A percentile compares a stretch with the other conserved stretches of the same genome.
Evolutionary conservation across 2,797 vertebrate genomes (phyloP).

Genomic region (Gouania willdenowi): DNA sequence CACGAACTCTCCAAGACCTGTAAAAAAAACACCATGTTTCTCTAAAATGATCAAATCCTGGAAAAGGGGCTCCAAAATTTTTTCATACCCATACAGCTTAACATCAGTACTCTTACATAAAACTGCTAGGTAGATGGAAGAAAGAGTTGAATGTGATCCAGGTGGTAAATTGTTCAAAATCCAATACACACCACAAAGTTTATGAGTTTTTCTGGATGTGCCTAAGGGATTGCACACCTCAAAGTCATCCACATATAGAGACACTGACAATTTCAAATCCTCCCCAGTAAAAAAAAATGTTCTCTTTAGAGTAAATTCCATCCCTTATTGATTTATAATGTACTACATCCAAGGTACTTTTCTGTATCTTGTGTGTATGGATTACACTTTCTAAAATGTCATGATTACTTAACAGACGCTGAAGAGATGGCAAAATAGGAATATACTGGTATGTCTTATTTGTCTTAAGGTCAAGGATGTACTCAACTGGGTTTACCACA

Average conservation of each 20-base stretch:
- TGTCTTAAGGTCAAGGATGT: background rate
- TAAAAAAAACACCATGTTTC: background rate
- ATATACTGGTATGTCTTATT: background rate
- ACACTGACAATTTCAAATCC: background rate
- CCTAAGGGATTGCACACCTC: background rate
- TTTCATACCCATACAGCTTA: background rate
- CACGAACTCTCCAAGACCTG: background rate
- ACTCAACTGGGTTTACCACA: background rate
- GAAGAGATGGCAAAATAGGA: background rate
- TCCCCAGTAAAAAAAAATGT: background rate
- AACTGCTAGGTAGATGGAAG: background rate
- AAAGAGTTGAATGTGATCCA: constrained; percentile 4
- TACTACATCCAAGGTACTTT: background rate
- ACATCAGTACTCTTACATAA: constrained; percentile 3
- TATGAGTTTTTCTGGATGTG: background rate
- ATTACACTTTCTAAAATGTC: no score
- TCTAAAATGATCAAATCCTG: background rate
- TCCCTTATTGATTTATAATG: background rate
- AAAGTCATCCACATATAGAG: no score
- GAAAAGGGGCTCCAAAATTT: background rate
- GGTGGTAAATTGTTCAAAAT: background rate
- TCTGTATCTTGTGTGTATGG: background rate
- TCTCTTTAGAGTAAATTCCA: background rate
- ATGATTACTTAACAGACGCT: background rate
- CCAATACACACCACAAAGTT: no score